phyloP scores from a whole-genome alignment of 1,140 invertebrate species.

The Ostrea denselamellosa region DNA sequence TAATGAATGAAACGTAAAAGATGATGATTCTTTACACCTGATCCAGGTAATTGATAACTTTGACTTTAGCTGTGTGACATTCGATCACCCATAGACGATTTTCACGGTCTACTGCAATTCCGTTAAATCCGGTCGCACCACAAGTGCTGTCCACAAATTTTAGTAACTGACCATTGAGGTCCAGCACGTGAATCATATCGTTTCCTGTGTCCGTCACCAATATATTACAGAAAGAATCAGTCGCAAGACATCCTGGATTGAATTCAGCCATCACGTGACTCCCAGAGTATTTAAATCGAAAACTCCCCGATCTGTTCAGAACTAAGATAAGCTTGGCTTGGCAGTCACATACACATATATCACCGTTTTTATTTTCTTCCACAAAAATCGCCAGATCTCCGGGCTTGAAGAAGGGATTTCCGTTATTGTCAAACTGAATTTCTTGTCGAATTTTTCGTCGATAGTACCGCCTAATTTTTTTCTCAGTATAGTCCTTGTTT shows the following conservation, averaged over 20 bases:
- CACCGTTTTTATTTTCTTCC: slow-evolving; percentile 9
- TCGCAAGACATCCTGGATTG: slow-evolving; percentile 8
- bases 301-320: neutral
- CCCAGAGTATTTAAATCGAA: slow-evolving; percentile 23
- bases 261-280: neutral
- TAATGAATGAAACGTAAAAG: too few species aligned
- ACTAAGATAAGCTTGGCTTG: neutral
- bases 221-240: neutral
- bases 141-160: neutral
- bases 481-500: neutral
- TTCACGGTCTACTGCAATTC: slow-evolving; percentile 6
- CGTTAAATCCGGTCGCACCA: neutral
- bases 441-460: neutral
- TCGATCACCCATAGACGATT: neutral
- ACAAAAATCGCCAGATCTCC: slow-evolving; percentile 24
- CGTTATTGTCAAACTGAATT: neutral
- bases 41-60: neutral
- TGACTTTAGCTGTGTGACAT: neutral
- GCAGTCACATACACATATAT: neutral
- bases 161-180: neutral
- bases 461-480: neutral
- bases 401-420: neutral
- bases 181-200: neutral
- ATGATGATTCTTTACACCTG: too few species aligned
- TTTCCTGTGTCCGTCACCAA: neutral